phyloP scores from a whole-genome alignment of 2,113 vertebrate genomes.

The Rhodinocichla rosea region DNA sequence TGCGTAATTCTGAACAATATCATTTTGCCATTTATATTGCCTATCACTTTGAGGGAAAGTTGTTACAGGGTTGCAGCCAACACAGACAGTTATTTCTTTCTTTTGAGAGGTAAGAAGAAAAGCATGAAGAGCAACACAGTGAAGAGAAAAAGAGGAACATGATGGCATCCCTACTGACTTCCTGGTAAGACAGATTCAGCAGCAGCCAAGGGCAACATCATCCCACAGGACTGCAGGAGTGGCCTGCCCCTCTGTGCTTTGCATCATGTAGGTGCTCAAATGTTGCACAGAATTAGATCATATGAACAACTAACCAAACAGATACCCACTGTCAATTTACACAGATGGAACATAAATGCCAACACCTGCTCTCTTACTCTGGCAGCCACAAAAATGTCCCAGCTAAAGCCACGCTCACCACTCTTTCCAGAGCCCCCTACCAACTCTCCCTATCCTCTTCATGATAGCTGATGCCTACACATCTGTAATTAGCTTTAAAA shows the following conservation, averaged over 20 bases:
- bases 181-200: neutral
- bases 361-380: neutral
- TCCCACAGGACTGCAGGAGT: neutral
- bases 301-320: neutral
- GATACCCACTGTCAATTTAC: neutral
- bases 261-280: neutral
- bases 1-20: conserved; percentile 8
- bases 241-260: neutral
- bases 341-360: neutral
- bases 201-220: conserved; percentile 1
- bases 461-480: neutral
- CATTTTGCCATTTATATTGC: conserved; percentile 18
- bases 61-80: conserved; percentile 3
- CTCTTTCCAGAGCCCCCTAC: neutral
- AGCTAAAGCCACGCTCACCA: neutral
- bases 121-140: neutral
- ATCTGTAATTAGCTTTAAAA: neutral
- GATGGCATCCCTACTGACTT: neutral
- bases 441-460: neutral
- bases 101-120: neutral
- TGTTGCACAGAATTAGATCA: neutral
- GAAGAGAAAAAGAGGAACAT: neutral
- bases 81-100: conserved; percentile 1
- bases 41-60: neutral
- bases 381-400: neutral